Evolutionary conservation across 2,888 invertebrate genomes (phyloP), one percentile per base, ranked within the genome.

Genomic region (Toxonevra muliebris): DNA sequence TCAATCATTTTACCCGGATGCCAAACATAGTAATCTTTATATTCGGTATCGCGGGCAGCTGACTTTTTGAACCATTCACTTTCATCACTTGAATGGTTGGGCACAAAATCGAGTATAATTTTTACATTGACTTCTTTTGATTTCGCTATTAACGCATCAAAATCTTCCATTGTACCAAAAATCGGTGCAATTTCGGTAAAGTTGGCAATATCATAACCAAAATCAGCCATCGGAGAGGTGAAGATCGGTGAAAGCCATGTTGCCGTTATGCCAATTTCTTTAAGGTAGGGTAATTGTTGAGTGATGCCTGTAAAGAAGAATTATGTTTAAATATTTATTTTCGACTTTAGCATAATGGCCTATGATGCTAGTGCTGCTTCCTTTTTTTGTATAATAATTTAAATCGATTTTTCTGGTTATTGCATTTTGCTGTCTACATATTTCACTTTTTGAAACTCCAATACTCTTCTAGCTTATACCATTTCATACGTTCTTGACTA

Each of bases 1-100:
- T 78, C 71, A 12, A 77, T 61, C 0, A 76, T 71, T 1, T 75
- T 76, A 0, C 88, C 89, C 55, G 91, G 88, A 48, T 87, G 88
- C 95, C 95, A 95, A 0, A 93, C 83, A 80, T 93, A 95, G 79
- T 88, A 94, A 76, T 94, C 90, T 48, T 88, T 89, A 77, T 89
- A 95, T 0, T 88, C 88, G 0, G 88, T 86, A 61, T 88, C 87
- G 9, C 87, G 86, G 17, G 87, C 86, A 10, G 90, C 85, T 11
- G 95, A 95, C 74, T 90, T 88, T 66, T 87, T 84, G 81, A 97
- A 97, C 97, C 97, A 97, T 54, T 89, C 88, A 79, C 95, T 93
- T 79, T 93, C 88, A 77, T 93, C 90, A 72, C 94, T 94, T 1
- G 91, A 89, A 76, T 94, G 94, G 82, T 92, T 92, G 4, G 92